A percentile compares a stretch with the other conserved stretches of the same genome.
Conservation (phyloP, 2,888 invertebrate species). For the Polydrusus tereticollis region DNA sequence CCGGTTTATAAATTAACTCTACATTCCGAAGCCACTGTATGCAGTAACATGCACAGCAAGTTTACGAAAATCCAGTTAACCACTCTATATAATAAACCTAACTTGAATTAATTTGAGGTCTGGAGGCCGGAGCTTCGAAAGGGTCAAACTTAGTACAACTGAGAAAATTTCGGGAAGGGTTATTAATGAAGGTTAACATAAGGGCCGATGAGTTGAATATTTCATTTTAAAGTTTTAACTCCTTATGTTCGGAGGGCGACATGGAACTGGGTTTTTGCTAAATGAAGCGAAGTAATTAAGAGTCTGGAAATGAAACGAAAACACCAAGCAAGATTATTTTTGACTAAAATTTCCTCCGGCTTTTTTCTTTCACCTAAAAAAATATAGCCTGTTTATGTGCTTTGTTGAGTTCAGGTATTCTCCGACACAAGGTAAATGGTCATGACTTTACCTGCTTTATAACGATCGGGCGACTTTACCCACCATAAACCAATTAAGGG, state of each 20-base stretch:
- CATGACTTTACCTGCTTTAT: too few relatives aligned
- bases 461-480: too few relatives aligned
- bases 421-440: too few relatives aligned
- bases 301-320: too few relatives aligned
- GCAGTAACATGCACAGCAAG: slow-evolving; percentile 12
- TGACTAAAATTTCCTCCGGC: too few relatives aligned
- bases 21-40: background rate
- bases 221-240: background rate
- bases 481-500: too few relatives aligned
- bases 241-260: background rate
- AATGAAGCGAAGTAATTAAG: too few relatives aligned
- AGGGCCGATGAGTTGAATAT: background rate
- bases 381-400: too few relatives aligned
- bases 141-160: slow-evolving; percentile 5
- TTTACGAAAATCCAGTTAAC: slow-evolving; percentile 12
- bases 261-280: too few relatives aligned
- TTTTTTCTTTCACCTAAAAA: too few relatives aligned
- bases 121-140: slow-evolving; percentile 4
- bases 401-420: too few relatives aligned
- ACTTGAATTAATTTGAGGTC: slow-evolving; percentile 21
- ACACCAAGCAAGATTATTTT: too few relatives aligned
- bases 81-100: slow-evolving; percentile 8
- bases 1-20: background rate
- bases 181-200: slow-evolving; percentile 3
- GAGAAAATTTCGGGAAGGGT: background rate